Percentiles rank a stretch among this genome's conserved stretches.
These are phyloP conservation scores for Ommatoiulus sabulosus DNA, from an alignment of 2,888 invertebrate species.

Conservation along the genomic window DNA sequence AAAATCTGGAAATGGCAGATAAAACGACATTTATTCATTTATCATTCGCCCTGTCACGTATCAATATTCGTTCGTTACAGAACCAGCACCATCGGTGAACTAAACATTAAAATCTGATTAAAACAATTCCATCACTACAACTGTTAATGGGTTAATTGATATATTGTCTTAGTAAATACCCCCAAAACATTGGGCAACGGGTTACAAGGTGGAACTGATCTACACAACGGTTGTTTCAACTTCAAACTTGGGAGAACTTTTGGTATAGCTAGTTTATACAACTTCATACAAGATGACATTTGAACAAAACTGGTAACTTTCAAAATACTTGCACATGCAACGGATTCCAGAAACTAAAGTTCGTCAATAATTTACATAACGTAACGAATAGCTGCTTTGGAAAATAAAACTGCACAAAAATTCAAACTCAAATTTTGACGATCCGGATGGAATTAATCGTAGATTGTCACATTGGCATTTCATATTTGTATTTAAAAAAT, in stretches of 20 bases:
- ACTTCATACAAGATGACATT: neutral
- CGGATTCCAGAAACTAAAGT: neutral
- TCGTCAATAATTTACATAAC: neutral
- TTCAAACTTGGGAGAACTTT: neutral
- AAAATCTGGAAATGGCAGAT: neutral
- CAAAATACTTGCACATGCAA: neutral
- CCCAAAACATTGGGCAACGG: neutral
- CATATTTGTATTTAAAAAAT: neutral
- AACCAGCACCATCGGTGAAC: neutral
- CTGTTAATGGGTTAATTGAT: neutral
- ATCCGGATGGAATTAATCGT: neutral
- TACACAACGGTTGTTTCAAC: neutral
- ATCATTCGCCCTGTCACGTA: neutral
- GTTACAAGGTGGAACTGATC: neutral
- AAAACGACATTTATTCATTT: neutral
- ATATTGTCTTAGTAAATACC: neutral
- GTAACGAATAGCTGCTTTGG: neutral
- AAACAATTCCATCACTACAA: neutral
- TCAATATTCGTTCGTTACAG: neutral
- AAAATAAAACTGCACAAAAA: neutral
- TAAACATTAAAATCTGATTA: neutral
- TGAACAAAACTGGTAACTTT: neutral
- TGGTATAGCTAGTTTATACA: neutral
- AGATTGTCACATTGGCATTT: slow-evolving; percentile 42
- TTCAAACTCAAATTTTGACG: neutral